Evolutionary conservation across 2,888 invertebrate species (phyloP).

Genomic region (Lamellibrachia columna): DNA sequence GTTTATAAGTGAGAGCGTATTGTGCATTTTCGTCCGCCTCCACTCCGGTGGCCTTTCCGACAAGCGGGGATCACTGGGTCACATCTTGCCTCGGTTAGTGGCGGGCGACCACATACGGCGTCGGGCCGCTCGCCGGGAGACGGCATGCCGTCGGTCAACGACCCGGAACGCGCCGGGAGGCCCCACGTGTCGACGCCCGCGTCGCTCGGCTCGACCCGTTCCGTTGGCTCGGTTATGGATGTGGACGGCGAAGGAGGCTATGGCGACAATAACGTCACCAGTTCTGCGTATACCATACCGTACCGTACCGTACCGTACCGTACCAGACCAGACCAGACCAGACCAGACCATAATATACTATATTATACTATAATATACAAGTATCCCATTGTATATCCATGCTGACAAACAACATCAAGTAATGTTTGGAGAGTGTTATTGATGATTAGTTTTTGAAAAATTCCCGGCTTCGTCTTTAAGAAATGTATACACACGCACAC

Average conservation of each 20-base stretch:
- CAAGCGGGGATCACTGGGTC: background rate
- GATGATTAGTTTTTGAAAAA: too few relatives aligned
- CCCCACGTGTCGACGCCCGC: background rate
- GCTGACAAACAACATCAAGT: too few relatives aligned
- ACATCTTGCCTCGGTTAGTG: constrained; percentile 7
- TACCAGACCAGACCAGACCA: too few relatives aligned
- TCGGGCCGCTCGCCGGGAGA: background rate
- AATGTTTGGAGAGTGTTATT: too few relatives aligned
- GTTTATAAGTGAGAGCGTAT: background rate
- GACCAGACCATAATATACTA: too few relatives aligned
- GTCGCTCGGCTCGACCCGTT: background rate
- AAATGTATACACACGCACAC: too few relatives aligned
- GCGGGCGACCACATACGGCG: background rate
- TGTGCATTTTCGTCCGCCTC: background rate
- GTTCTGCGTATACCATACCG: background rate
- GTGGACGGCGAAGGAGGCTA: too few relatives aligned
- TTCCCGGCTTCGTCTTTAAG: too few relatives aligned
- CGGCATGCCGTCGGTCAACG: background rate
- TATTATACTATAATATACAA: too few relatives aligned
- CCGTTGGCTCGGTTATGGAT: too few relatives aligned
- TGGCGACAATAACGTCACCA: background rate
- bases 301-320: too few relatives aligned
- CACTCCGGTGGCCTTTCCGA: background rate
- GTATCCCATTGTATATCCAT: too few relatives aligned
- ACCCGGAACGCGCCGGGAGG: background rate